Evolutionary conservation across 2,113 vertebrate species (phyloP).

Genomic region (Tragelaphus buxtoni): DNA sequence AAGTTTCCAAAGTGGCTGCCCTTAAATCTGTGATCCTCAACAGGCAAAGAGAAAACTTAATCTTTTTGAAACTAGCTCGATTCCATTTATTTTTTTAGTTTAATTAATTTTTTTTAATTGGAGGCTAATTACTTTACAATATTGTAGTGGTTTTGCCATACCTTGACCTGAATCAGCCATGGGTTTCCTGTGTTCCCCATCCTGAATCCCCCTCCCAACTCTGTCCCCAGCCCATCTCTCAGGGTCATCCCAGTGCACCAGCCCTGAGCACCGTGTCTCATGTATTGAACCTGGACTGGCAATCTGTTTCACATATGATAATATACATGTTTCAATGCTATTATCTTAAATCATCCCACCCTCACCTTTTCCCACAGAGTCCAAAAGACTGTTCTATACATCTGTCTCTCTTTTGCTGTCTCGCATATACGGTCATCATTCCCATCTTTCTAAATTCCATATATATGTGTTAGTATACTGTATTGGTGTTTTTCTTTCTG

Average conservation of each 20-base stretch:
- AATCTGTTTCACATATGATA: neutral
- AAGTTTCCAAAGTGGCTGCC: neutral
- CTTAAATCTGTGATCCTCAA: neutral
- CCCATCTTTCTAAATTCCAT: neutral
- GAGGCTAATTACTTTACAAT: neutral
- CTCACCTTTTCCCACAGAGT: neutral
- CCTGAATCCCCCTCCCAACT: neutral
- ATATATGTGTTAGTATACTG: neutral
- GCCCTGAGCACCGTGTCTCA: neutral
- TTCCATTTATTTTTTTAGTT: neutral
- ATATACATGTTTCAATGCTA: neutral
- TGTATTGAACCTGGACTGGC: neutral
- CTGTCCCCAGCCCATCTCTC: neutral
- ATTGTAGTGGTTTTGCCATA: neutral
- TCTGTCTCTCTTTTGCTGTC: neutral
- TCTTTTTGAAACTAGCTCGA: neutral
- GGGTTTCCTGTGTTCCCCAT: neutral
- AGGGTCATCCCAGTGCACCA: neutral
- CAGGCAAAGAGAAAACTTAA: neutral
- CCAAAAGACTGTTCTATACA: neutral
- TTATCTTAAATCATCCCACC: neutral
- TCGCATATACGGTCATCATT: neutral
- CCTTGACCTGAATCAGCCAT: neutral
- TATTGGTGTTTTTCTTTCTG: neutral
- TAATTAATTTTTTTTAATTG: neutral